Base-by-base conservation (phyloP, 2,113 vertebrate species). In the Todiramphus saurophagus region DNA sequence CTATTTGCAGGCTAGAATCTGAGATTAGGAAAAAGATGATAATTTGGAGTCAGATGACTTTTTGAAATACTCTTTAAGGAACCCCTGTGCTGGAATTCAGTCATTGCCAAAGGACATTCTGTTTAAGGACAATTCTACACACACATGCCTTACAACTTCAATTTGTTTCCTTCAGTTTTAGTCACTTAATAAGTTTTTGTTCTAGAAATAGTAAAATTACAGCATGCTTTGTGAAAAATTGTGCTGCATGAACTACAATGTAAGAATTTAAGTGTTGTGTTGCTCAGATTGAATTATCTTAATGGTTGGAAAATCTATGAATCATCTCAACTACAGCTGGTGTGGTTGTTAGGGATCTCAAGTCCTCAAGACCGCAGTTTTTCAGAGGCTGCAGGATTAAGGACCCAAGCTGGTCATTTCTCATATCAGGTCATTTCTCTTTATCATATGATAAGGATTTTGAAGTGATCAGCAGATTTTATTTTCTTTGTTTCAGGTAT, bases 271-370 rank as follows among this genome's bases (percentile, higher is more conserved):
- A 87, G 69, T 66, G 70, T 84, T 94, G 80, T 79, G 31, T 88
- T 93, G 69, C 81, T 96, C 80, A 95, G 68, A 90, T 86, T 81
- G 51, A 83, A 92, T 92, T 95, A 90, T 92, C 62, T 79, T 92
- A 87, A 92, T 89, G 76, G 44, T 18, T 90, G 94, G 89, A 97
- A 96, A 92, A 94, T 85, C 86, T 89, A 69, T 95, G 87, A 96
- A 94, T 96, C 83, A 92, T 94, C 86, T 91, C 74, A 64, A 2
- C 69, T 96, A 62, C 69, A 94, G 87, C 69, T 95, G 66, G 53
- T 91, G 51, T 68, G 76, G 81, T 81, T 92, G 53, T 92, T 73
- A 82, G 51, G 66, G 73, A 88, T 14, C 64, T 85, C 39, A 37
- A 48, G 95, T 46, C 3, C 62, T 92, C 30, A 78, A 87, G 79